Evolutionary conservation across 2,888 invertebrate genomes (phyloP), one percentile per base, ranked within the genome.

Genomic region (Drosophila meridiana): DNA sequence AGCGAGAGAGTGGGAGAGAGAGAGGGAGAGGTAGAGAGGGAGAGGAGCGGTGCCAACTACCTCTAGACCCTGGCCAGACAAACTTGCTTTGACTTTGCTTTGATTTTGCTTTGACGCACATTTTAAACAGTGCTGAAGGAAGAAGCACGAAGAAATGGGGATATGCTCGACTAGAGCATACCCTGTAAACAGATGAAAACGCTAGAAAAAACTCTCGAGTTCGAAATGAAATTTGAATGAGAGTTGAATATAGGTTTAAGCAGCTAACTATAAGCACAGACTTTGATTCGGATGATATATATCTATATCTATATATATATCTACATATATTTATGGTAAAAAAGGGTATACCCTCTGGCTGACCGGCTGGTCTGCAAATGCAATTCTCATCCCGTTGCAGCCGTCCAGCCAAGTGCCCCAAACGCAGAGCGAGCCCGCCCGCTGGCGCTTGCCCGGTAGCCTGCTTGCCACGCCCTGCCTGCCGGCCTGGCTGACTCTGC

Each of bases 31-130:
- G 20, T 20, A 26, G 48, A 30, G 4, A 13, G 0, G 30, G 30
- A 32, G 20, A 20, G 20, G 20, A 20, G 20, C 20, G 20, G 20
- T 20, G 40, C 42, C 43, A 53, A 45, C 45, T 45, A 53, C 45
- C 38, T 34, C 42, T 69, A 79, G 79, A 75, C 79, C 76, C 80
- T 69, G 76, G 59, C 69, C 76, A 56, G 62, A 79, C 76, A 77
- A 69, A 69, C 36, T 78, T 78, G 71, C 77, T 83, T 87, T 88
- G 84, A 79, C 81, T 87, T 86, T 81, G 84, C 90, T 89, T 86
- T 86, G 86, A 90, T 86, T 86, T 90, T 70, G 84, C 74, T 73
- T 90, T 86, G 89, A 86, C 89, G 89, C 83, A 86, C 77, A 85
- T 73, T 77, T 30, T 38, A 28, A 53, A 4, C 36, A 53, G 38